Evolutionary conservation across 2,888 invertebrate species (phyloP), one percentile per base, ranked within the genome.

Genomic region (Julus scandinavius): DNA sequence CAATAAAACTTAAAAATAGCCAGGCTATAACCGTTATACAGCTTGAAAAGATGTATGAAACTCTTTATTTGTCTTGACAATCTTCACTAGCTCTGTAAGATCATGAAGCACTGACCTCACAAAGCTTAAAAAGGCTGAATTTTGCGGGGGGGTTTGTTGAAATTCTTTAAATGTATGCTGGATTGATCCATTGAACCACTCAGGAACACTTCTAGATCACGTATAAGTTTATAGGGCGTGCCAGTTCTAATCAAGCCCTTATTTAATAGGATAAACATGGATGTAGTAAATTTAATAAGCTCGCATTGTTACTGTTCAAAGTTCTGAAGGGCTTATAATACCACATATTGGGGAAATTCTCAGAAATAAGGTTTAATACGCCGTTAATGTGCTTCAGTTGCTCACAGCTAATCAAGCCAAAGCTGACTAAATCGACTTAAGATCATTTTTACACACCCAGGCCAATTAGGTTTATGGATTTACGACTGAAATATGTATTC

Each of bases 381-480:
- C 72, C 72, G 20, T 29, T 72, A 72, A 72, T 72, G 72, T 20
- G 72, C 72, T 54, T 54, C 0, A 54, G 54, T 54, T 54, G 54
- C 54, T 72, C 72, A 29, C 1, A 17, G 58, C 72, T 72, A n/a
- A 72, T 72, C 20, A 72, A 72, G 20, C 72, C 72, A 20, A 72
- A 20, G 29, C 72, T 72, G 72, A 6, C 72, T 20, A 72, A 72
- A 72, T 72, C 29, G 72, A 29, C 72, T 6, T 6, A 63, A 63
- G 72, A 72, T 72, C 72, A 72, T 20, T 72, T 72, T 72, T 11
- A 9, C 72, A 72, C 72, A 29, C 72, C 72, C 72, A 72, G 6
- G 11, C 72, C 72, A 72, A 72, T 72, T 72, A 29, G 72, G 72
- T 72, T 72, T 72, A 72, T 72, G 72, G 72, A 72, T 72, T 72